Evolutionary conservation across 64 coral and sea anemone species (phyloP), one percentile per base, ranked within the genome.

Genomic region (Anthopleura sola): DNA sequence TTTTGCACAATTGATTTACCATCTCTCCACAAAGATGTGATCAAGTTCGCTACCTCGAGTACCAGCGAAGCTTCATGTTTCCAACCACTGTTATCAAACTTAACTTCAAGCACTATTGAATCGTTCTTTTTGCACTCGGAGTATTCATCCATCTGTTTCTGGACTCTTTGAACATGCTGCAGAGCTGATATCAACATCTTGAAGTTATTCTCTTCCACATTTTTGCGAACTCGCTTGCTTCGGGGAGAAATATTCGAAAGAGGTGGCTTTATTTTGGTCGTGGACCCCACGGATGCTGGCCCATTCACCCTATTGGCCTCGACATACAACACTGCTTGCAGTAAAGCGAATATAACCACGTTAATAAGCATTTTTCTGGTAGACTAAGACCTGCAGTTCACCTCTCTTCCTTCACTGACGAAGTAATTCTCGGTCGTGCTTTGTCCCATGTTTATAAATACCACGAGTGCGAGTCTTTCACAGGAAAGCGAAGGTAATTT

Each of bases 1-100:
- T 80, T 86, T 49, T 91, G 83, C 36, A 48, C 89, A 17, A 91
- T 86, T 21, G 89, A 86, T 75, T 48, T 66, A 53, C 36, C 26
- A 17, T 91, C 48, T 64, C 76, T 84, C 89, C 83, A 86, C 60
- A 91, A 74, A 19, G 84, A 86, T 44, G 89, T 91, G 75, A 91
- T 37, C 24, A 86, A 46, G 75, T 91, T 91, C 0, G 89, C 89
- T 64, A 91, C 89, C 31, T 86, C 84, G 6, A 91, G 49, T 3
- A 85, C 84, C 0, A 91, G 36, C 5, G 68, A 53, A 31, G 89
- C 89, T 86, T 91, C 89, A 32, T 39, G 77, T 24, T 91, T 68
- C 89, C 89, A 91, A 24, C 84, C 84, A 15, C 75, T 78, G 55
- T 68, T 79, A 76, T 86, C 36, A 47, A 91, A 91, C 57, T 74